Conservation (phyloP, 2,113 vertebrate species). For the Anseranas semipalmata region DNA sequence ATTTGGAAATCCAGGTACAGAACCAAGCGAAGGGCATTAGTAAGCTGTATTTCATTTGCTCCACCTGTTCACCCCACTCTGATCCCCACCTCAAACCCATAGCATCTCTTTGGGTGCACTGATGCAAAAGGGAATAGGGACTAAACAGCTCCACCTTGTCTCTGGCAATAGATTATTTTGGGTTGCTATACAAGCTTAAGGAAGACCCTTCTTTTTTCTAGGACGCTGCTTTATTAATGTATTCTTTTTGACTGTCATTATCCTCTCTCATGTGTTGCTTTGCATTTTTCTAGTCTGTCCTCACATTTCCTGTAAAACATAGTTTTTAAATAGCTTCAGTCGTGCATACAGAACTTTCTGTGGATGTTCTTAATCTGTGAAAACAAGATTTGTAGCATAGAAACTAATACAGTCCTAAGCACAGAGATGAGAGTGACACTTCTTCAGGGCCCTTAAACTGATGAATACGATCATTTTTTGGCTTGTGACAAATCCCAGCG, state of each 20-base stretch:
- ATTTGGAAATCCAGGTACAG: not conserved
- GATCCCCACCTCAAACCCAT: not conserved
- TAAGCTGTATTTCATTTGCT: not conserved
- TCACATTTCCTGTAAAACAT: not conserved
- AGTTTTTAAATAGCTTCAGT: slow-evolving; percentile 35
- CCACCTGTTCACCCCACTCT: not conserved
- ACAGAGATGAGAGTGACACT: slow-evolving; percentile 2
- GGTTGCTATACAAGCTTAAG: not conserved
- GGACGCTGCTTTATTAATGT: not conserved
- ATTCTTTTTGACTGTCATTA: not conserved
- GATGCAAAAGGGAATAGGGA: not conserved
- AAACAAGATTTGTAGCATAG: slow-evolving; percentile 22
- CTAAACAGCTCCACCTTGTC: not conserved
- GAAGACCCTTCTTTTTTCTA: not conserved
- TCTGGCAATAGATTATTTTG: not conserved
- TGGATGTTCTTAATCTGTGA: slow-evolving; percentile 23
- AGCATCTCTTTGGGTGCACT: not conserved
- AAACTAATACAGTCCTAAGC: slow-evolving; percentile 28
- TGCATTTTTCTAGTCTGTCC: not conserved
- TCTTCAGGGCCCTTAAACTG: slow-evolving; percentile 28
- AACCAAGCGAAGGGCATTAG: not conserved
- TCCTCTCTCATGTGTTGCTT: not conserved
- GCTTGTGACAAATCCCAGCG: slow-evolving; percentile 47
- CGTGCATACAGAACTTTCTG: slow-evolving; percentile 11
- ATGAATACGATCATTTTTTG: slow-evolving; percentile 17